Base-by-base conservation (phyloP, 2,888 invertebrate species). In the Hirtodrosophila alboralis region DNA sequence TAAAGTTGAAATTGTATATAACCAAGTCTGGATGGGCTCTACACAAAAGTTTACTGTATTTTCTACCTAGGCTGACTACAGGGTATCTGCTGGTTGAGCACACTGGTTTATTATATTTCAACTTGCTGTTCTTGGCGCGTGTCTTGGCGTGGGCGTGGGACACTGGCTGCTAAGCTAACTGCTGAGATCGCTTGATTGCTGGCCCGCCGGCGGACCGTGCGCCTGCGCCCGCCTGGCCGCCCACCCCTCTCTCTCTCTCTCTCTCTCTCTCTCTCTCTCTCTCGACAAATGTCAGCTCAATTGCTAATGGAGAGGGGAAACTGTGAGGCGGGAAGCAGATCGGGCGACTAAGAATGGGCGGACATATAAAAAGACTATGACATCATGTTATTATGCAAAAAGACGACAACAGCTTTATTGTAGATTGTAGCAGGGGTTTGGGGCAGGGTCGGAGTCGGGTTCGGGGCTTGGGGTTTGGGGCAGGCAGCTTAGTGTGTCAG, bases 141-240 rank as follows among this genome's bases (percentile, higher is more conserved):
- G 79, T 84, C 79, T 58, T 52, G 58, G 66, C 72, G 79, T 83
- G 84, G 79, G 79, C 80, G 79, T 79, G 79, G 80, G 84, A 76
- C 72, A 23, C 58, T 59, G 73, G 14, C 70, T 45, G 58, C 52
- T 51, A 41, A 43, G 23, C 6, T 34, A 10, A 36, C 3, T 38
- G 47, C 13, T 12, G 58, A n/a, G n/a, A 54, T 54, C 65, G 44
- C 34, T n/a, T 53, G 56, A 62, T 67, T 52, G 33, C 38, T 45
- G 41, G 34, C 49, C 47, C 52, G 44, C 36, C 62, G 57, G 53
- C 70, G 47, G 47, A 47, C 38, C 26, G 52, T 41, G 56, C 40
- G 12, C 48, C 28, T 23, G 23, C 8, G 5, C 23, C 23, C 0
- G 23, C 23, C 2, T 23, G 23, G 10, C 43, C 21, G n/a, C 18